phyloP scores from a whole-genome alignment of 2,888 invertebrate species.

The Pelosia muscerda region DNA sequence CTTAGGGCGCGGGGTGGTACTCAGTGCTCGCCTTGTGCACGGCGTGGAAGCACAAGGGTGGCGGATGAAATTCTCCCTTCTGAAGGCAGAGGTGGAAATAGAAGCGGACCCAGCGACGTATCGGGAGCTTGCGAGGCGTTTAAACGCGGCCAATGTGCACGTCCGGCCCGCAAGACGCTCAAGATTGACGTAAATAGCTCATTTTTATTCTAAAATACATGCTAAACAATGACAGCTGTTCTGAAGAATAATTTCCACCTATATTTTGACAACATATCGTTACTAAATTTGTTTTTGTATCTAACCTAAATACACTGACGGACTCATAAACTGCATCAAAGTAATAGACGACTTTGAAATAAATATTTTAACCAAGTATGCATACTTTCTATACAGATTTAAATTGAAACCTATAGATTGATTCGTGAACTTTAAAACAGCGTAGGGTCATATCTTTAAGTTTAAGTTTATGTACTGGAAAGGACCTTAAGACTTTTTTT shows the following conservation, averaged over 20 bases:
- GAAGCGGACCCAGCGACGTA: conserved; percentile 79
- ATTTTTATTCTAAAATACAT: conserved; percentile 44
- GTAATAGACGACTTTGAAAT: no score
- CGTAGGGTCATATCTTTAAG: no score
- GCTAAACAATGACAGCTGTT: neutral
- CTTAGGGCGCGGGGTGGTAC: conserved; percentile 72
- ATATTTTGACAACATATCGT: neutral
- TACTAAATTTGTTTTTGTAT: neutral
- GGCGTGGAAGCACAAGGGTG: conserved; percentile 79
- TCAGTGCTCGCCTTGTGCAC: conserved; percentile 77
- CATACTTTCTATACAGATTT: no score
- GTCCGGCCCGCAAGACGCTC: conserved; percentile 73
- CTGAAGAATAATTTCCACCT: neutral
- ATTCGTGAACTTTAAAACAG: no score
- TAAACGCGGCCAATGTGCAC: conserved; percentile 75
- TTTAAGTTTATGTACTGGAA: no score
- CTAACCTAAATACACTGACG: conserved; percentile 4
- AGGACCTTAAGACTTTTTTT: no score
- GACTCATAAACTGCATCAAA: no score
- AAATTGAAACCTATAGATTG: no score
- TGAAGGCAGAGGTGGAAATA: conserved; percentile 80
- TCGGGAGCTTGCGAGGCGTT: conserved; percentile 70
- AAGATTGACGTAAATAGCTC: conserved; percentile 73
- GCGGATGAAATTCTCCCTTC: conserved; percentile 80
- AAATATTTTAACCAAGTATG: no score